A percentile compares a stretch with the other conserved stretches of the same genome.
Evolutionary conservation across 2,888 invertebrate species (phyloP).

Genomic region (Lasioglossum figueresi): DNA sequence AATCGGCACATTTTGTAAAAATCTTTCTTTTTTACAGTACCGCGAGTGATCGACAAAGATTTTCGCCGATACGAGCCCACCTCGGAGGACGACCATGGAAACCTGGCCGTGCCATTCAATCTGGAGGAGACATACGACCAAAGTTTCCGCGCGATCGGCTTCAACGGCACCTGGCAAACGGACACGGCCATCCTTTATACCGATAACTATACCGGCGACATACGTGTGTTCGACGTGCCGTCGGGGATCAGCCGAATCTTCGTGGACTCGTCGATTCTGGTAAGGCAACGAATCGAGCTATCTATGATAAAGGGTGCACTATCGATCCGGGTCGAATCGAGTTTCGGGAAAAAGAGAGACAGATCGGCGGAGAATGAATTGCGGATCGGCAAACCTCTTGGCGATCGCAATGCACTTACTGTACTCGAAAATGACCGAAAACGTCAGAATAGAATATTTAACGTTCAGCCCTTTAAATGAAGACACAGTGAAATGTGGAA

Average conservation of each 20-base stretch:
- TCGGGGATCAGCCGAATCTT: slow-evolving; percentile 41
- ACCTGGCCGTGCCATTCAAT: slow-evolving; percentile 73
- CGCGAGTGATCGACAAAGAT: slow-evolving; percentile 50
- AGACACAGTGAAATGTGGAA: background rate
- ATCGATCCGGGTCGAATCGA: background rate
- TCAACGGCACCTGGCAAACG: slow-evolving; percentile 85
- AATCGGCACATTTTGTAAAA: background rate
- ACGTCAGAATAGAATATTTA: background rate
- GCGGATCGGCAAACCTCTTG: background rate
- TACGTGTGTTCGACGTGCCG: slow-evolving; percentile 77
- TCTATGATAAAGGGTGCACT: background rate
- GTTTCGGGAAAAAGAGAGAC: background rate
- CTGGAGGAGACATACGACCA: slow-evolving; percentile 82
- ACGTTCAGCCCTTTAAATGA: background rate
- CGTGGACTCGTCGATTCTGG: slow-evolving; percentile 39
- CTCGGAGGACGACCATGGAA: slow-evolving; percentile 41
- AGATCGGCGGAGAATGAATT: background rate
- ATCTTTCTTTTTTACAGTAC: slow-evolving; percentile 37
- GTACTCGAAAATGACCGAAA: background rate
- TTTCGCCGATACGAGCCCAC: background rate
- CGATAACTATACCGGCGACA: slow-evolving; percentile 66
- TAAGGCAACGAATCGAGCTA: slow-evolving; percentile 14
- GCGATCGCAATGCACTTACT: background rate
- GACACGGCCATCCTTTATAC: slow-evolving; percentile 79
- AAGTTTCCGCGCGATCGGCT: slow-evolving; percentile 76